Conservation (phyloP, 1,140 invertebrate species). For the Cotesia glomerata region DNA sequence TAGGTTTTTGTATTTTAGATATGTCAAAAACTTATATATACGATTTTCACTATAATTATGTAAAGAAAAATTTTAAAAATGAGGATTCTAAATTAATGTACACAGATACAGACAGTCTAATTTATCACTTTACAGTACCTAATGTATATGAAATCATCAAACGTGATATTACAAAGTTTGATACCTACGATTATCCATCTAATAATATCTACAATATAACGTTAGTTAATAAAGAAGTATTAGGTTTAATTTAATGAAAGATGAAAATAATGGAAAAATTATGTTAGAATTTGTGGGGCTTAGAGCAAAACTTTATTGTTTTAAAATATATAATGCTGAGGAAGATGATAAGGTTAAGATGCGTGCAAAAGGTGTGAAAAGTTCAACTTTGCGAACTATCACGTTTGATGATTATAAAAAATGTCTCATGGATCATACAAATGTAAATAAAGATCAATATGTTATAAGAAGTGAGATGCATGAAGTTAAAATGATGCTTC, state of each 20-base stretch:
- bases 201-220: not conserved
- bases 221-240: constrained; percentile 23
- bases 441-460: not conserved
- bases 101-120: not conserved
- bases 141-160: not conserved
- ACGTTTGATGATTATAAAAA: constrained; percentile 29
- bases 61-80: not conserved
- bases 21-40: too few relatives aligned
- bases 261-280: constrained; percentile 22
- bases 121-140: not conserved
- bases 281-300: constrained; percentile 24
- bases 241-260: constrained; percentile 24
- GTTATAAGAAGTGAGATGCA: constrained; percentile 1
- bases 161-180: not conserved
- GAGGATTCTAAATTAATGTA: not conserved
- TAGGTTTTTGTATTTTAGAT: too few relatives aligned
- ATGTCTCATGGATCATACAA: not conserved
- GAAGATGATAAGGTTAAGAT: constrained; percentile 21
- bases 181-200: not conserved
- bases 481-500: not conserved
- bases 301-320: constrained; percentile 22
- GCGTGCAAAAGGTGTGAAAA: constrained; percentile 3
- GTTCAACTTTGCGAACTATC: constrained; percentile 11
- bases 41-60: too few relatives aligned
- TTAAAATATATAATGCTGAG: not conserved